Evolutionary conservation across 2,797 vertebrate species (phyloP).

Genomic region (Somateria mollissima): DNA sequence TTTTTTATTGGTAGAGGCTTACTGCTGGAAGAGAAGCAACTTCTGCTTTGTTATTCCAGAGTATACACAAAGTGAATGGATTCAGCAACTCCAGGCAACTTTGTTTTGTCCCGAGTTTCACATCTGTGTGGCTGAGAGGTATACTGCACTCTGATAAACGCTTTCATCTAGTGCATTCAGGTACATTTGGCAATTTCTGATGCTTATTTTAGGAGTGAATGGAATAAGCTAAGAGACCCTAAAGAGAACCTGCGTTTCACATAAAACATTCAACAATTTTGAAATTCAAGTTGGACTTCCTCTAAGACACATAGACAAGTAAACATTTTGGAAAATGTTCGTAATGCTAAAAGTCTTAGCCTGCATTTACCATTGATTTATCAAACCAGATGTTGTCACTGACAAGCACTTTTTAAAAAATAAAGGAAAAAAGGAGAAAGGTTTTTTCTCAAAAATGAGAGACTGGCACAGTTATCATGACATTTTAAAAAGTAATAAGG

Average conservation of each 20-base stretch:
- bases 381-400: conserved; percentile 26
- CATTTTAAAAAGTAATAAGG: conserved; percentile 66
- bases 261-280: not conserved
- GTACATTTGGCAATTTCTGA: not conserved
- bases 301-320: not conserved
- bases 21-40: not conserved
- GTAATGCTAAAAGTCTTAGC: not conserved
- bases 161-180: not conserved
- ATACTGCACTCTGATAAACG: not conserved
- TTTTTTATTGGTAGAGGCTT: not conserved
- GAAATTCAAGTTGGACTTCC: conserved; percentile 2
- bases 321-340: conserved; percentile 15
- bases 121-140: not conserved
- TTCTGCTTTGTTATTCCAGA: not conserved
- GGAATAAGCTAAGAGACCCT: not conserved
- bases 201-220: not conserved
- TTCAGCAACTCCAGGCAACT: not conserved
- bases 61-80: not conserved
- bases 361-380: not conserved
- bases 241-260: not conserved
- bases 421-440: not conserved
- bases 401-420: not conserved
- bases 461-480: conserved; percentile 20
- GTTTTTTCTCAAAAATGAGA: conserved; percentile 1
- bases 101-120: not conserved